Conservation (phyloP, 2,113 vertebrate genomes). For the Ailurus styani region DNA sequence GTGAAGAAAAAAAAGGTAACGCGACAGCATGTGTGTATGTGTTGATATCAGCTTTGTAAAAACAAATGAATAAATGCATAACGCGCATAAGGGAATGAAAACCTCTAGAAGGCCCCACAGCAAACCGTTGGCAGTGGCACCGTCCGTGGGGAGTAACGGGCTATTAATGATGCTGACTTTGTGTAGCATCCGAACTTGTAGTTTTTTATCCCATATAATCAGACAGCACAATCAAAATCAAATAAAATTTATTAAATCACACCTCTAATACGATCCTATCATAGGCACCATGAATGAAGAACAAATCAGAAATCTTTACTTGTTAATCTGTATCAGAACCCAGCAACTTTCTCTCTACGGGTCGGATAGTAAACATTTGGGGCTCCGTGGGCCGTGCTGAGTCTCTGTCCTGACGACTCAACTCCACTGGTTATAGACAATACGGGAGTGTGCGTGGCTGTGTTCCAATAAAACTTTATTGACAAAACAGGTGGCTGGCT, state of each 20-base stretch:
- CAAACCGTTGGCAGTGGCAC: accelerated
- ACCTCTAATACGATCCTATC: background rate
- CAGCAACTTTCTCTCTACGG: background rate
- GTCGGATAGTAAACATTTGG: background rate
- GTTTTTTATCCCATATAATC: background rate
- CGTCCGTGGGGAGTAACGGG: background rate
- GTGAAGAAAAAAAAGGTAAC: background rate
- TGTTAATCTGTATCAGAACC: background rate
- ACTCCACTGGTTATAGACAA: background rate
- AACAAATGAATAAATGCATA: background rate
- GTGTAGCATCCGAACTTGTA: background rate
- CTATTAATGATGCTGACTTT: background rate
- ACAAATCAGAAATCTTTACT: background rate
- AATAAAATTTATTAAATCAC: background rate
- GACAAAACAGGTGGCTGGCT: background rate
- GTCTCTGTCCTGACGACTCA: background rate
- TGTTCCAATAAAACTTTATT: background rate
- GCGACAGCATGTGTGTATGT: background rate
- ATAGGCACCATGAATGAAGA: background rate
- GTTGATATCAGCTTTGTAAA: background rate
- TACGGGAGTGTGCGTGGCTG: accelerated
- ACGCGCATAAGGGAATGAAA: background rate
- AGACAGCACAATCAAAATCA: background rate
- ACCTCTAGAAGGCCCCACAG: background rate
- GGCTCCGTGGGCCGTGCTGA: background rate